Base-by-base conservation (phyloP, 2,797 vertebrate species). In the Spinus pinus region DNA sequence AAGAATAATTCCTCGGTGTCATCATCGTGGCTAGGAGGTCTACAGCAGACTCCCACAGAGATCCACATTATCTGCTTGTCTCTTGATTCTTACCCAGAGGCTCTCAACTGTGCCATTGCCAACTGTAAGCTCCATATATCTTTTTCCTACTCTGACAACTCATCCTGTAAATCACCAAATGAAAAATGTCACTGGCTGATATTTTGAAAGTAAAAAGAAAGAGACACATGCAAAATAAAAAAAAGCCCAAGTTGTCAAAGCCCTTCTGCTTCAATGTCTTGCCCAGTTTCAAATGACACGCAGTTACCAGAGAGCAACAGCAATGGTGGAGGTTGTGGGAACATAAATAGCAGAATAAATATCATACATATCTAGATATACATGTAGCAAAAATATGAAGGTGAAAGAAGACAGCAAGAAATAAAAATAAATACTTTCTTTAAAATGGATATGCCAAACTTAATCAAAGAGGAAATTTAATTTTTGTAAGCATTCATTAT, bases 151-250 rank as follows among this genome's bases (percentile, higher is more conserved):
- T 46, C 46, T 88, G 69, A 61, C 60, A 90, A 81, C 3, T 7
- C 50, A 44, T n/a, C 50, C n/a, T 86, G 88, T 70, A 83, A 86
- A 69, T 50, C 19, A 80, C 61, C 14, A 86, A 75, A 75, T 44
- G 8, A 58, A 69, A 82, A 90, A 86, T 77, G 51, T 66, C 72
- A 90, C 64, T 62, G 33, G 17, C 10, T 90, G 47, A 77, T 88
- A 80, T 61, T 96, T 69, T 73, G 18, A 72, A 77, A 82, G 20
- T 25, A 77, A 83, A 92, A 79, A 58, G 65, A 73, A 60, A 75
- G 46, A 69, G 41, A 82, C 27, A 33, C 9, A 31, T 28, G 25
- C 22, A 67, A 87, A 91, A 75, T 0, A 11, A 53, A 81, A 78
- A 77, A 77, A 58, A 2, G 4, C 17, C 8, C 41, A 1, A 9